Conservation (phyloP, 2,888 invertebrate genomes). For the Anaspis maculata region DNA sequence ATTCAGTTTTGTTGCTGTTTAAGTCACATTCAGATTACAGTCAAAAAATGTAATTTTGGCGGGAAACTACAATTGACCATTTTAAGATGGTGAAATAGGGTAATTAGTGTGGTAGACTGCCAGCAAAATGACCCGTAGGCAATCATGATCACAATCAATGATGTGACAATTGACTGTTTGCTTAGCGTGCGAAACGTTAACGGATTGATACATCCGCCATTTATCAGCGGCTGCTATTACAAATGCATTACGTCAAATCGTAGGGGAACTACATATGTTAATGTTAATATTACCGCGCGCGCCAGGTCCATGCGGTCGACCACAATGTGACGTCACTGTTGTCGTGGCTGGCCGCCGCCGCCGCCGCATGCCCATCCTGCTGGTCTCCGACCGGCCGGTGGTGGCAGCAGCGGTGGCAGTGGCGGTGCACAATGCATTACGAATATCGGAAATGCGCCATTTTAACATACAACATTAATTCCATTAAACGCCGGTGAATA, state of each 20-base stretch:
- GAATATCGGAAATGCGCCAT: constrained; percentile 19
- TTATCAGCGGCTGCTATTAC: constrained; percentile 16
- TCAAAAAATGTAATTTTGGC: no score
- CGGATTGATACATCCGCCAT: constrained; percentile 1
- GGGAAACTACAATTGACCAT: no score
- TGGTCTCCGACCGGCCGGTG: constrained; percentile 17
- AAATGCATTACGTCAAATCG: constrained; percentile 31
- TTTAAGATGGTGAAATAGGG: no score
- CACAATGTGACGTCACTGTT: constrained; percentile 32
- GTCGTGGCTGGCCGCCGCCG: constrained; percentile 28
- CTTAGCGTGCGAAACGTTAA: background rate
- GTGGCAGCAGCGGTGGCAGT: no score
- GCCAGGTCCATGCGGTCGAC: constrained; percentile 29
- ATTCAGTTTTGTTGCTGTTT: no score
- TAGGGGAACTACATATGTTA: constrained; percentile 32
- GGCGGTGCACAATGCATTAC: constrained; percentile 12
- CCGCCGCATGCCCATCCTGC: constrained; percentile 23
- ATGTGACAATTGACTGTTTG: no score
- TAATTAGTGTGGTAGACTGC: no score
- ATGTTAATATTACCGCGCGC: constrained; percentile 33
- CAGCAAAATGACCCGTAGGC: no score
- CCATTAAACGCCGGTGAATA: constrained; percentile 15
- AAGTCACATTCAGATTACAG: no score
- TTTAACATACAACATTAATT: constrained; percentile 18
- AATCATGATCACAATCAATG: no score